Base-by-base conservation (phyloP, 2,797 vertebrate genomes). In the Scolopax bukidnonensis region DNA sequence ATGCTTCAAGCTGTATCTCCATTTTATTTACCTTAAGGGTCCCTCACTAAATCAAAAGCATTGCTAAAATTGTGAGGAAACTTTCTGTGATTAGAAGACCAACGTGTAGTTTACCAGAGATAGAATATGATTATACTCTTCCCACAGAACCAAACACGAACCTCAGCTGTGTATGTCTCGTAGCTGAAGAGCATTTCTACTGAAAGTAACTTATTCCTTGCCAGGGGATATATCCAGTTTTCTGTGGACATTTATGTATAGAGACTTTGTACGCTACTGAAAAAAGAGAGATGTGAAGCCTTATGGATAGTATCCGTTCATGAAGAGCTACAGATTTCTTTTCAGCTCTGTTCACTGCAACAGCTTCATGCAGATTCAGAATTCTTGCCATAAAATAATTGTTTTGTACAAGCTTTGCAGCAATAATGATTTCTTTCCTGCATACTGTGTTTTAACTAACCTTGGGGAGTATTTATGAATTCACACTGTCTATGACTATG, bases 21-120 rank as follows among this genome's bases (percentile, higher is more conserved):
- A 6, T 81, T 88, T 68, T 60, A 36, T 84, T 85, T 68, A 61
- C 71, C 96, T 95, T 11, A 43, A 82, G 82, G 92, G 61, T 81
- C 57, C 69, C 77, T 78, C 36, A n/a, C 16, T 1, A 8, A 88
- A 85, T 90, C 91, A 86, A 88, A 93, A 76, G 24, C 69, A 60
- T 56, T 83, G 79, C 82, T 68, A 65, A 38, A 45, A 33, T 23
- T 27, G 25, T 41, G 69, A 86, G 73, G 91, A 92, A 87, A 79
- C 47, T 81, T 73, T 63, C 65, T 81, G 70, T 43, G 91, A 78
- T 78, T 19, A 65, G 73, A 69, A 79, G 84, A 69, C 33, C 85
- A 76, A 14, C 40, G 56, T 10, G 33, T 54, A 47, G 43, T 67
- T 33, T 70, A 77, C 16, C 87, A 86, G 53, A 75, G 76, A 83